phyloP scores from a whole-genome alignment of 2,888 invertebrate genomes.

The Ischnus inquisitorius region DNA sequence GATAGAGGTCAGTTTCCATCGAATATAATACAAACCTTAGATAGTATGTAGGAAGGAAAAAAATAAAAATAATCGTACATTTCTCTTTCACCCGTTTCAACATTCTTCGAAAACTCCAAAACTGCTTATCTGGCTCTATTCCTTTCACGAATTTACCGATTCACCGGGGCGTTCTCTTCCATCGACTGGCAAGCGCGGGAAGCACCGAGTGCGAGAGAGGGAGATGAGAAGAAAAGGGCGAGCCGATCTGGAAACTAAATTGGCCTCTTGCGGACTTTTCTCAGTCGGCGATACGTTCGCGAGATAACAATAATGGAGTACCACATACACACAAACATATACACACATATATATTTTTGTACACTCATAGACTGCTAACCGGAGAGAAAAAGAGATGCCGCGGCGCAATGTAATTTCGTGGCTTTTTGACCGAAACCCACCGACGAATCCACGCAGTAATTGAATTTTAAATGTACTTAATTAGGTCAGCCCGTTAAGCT shows the following conservation, averaged over 20 bases:
- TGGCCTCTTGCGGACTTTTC: constrained; percentile 53
- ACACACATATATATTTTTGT: constrained; percentile 15
- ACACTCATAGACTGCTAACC: not conserved
- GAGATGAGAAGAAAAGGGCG: constrained; percentile 35
- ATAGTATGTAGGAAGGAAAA: not conserved
- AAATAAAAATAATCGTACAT: not conserved
- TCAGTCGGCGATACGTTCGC: constrained; percentile 60
- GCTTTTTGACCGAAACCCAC: constrained; percentile 48
- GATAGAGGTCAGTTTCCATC: too few species aligned
- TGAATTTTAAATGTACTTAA: constrained; percentile 83
- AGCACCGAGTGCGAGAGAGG: constrained; percentile 48
- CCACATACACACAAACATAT: constrained; percentile 27
- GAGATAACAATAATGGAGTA: constrained; percentile 69
- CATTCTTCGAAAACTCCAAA: not conserved
- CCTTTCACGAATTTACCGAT: constrained; percentile 22
- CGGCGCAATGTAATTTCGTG: constrained; percentile 65
- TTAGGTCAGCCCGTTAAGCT: constrained; percentile 77
- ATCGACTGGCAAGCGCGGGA: constrained; percentile 14
- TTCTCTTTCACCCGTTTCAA: not conserved
- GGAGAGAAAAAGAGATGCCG: constrained; percentile 5
- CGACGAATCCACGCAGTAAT: constrained; percentile 73
- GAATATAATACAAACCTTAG: too few species aligned
- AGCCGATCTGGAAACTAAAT: constrained; percentile 65
- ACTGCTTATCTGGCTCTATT: constrained; percentile 26
- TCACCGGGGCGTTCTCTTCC: not conserved